These are phyloP conservation scores for Setipinna tenuifilis DNA, from an alignment of 2,797 vertebrate species.

Conservation along the genomic window DNA sequence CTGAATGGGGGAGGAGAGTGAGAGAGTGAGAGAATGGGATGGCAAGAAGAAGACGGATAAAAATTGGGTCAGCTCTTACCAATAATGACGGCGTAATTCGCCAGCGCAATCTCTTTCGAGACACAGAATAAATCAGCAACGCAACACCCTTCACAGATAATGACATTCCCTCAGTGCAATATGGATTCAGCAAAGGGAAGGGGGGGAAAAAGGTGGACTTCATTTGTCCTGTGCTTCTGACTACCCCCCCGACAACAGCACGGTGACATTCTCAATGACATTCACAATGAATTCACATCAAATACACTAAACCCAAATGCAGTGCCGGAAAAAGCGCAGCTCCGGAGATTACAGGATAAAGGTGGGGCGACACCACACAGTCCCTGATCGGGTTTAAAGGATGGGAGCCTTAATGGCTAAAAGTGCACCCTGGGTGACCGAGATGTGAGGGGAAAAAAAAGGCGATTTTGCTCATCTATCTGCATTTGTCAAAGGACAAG, in stretches of 20 bases:
- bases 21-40: background rate
- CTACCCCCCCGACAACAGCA: constrained; percentile 32
- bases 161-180: constrained; percentile 50
- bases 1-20: background rate
- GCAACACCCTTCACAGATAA: constrained; percentile 65
- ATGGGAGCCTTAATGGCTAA: constrained; percentile 60
- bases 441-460: constrained; percentile 36
- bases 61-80: constrained; percentile 69
- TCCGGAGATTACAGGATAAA: constrained; percentile 54
- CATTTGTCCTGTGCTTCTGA: constrained; percentile 53
- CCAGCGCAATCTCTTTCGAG: constrained; percentile 55
- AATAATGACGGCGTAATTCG: constrained; percentile 64
- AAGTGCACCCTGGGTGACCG: constrained; percentile 9
- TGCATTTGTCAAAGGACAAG: background rate
- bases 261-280: constrained; percentile 43
- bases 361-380: constrained; percentile 48
- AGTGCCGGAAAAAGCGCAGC: constrained; percentile 58
- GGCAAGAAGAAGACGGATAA: constrained; percentile 19
- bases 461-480: background rate
- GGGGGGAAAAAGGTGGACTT: constrained; percentile 55
- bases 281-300: constrained; percentile 56
- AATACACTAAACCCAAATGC: constrained; percentile 63
- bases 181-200: constrained; percentile 30
- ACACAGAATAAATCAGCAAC: constrained; percentile 63
- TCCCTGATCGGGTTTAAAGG: constrained; percentile 65